Evolutionary conservation across 1,140 invertebrate genomes (phyloP), one percentile per base, ranked within the genome.

Genomic region (Drosophila sulfurigaster): DNA sequence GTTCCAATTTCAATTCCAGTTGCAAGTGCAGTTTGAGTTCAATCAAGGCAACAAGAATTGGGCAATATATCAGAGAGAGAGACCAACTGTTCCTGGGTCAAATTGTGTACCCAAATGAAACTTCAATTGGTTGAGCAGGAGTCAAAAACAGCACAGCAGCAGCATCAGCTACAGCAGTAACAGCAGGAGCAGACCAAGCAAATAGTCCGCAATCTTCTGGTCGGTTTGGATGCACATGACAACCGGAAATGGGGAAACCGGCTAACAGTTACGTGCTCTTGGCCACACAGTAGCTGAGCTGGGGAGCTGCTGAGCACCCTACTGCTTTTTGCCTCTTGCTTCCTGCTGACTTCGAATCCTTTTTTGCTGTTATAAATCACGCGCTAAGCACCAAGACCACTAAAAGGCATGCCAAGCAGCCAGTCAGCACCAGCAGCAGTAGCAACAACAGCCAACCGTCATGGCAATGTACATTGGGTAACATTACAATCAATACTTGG

Each of bases 151-250:
- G 15, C 15, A 30, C 16, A 59, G 20, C 41, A 16, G 3, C 7
- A 51, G 28, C 56, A 73, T 41, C 16, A 59, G 20, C 41, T n/a
- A 11, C 7, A 51, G 28, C 56, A 73, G 49, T 16, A 25, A 66
- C 75, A 82, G 60, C 63, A 49, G 15, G 41, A 51, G 43, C 60
- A 51, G 69, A 49, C 54, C 66, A 64, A 73, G 83, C 76, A 82
- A 80, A 82, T 79, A 80, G 83, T 56, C 73, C 67, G 81, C 86
- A 88, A 89, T 89, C 81, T 89, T 85, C 70, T 85, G 71, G 71
- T 69, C 75, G 78, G 81, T 78, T 85, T 89, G 82, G 80, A 81
- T 88, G 85, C 85, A 81, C 85, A 89, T 85, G 83, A 89, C 85
- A 88, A 73, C 78, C 85, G 85, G 85, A 88, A 88, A 88, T 89